A percentile compares a stretch with the other conserved stretches of the same genome.
Conservation (phyloP, 2,113 vertebrate species). For the Stigmatopora argus region DNA sequence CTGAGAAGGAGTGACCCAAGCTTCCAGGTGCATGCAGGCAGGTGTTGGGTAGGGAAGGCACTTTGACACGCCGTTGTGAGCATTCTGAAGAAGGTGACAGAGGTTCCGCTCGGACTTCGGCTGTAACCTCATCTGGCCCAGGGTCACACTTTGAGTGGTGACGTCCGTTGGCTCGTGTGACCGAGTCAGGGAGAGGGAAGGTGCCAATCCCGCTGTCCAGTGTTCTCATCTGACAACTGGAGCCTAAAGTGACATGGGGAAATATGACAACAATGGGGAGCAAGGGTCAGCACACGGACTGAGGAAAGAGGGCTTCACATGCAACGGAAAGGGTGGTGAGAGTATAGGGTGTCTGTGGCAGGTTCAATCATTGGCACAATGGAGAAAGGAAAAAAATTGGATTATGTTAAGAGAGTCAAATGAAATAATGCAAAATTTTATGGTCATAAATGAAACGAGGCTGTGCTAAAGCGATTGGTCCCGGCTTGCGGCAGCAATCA, state of each 20-base stretch:
- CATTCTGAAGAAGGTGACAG: slow-evolving; percentile 45
- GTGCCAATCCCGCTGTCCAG: slow-evolving; percentile 94
- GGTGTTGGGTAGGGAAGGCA: slow-evolving; percentile 74
- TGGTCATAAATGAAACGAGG: slow-evolving; percentile 1
- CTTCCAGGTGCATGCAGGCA: slow-evolving; percentile 47
- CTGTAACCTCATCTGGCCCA: slow-evolving; percentile 49
- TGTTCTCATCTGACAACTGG: slow-evolving; percentile 88
- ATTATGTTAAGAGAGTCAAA: slow-evolving; percentile 2
- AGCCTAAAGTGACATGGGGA: slow-evolving; percentile 72
- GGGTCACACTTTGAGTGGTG: slow-evolving; percentile 73
- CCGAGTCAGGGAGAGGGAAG: slow-evolving; percentile 84
- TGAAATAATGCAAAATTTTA: not conserved
- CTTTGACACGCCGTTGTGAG: slow-evolving; percentile 64
- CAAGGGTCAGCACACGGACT: slow-evolving; percentile 20
- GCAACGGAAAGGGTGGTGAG: slow-evolving; percentile 57
- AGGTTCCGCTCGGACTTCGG: slow-evolving; percentile 40
- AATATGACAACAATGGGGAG: slow-evolving; percentile 57
- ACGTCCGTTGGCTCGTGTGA: slow-evolving; percentile 69
- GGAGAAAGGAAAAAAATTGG: slow-evolving; percentile 31
- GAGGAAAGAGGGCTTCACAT: slow-evolving; percentile 46
- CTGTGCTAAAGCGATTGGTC: slow-evolving; percentile 3
- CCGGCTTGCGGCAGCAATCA: slow-evolving; percentile 18
- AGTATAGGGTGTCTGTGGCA: slow-evolving; percentile 43
- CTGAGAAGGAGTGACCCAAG: slow-evolving; percentile 76
- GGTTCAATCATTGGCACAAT: slow-evolving; percentile 30